Evolutionary conservation across 92 coral and sea anemone species (phyloP).

Genomic region (Actinernus sp.): DNA sequence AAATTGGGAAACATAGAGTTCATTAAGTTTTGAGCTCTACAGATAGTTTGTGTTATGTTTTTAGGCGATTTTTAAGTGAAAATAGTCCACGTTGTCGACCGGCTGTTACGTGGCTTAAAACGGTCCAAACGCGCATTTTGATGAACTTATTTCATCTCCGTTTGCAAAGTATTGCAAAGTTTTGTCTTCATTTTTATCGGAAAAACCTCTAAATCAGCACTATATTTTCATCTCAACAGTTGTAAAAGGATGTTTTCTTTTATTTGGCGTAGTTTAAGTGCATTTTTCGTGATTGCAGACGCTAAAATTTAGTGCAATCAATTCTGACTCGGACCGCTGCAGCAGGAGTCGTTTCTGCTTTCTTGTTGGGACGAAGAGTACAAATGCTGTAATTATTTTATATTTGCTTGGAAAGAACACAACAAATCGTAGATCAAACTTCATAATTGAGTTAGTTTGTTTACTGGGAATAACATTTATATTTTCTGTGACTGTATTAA

Average conservation of each 20-base stretch:
- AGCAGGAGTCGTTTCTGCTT: no score
- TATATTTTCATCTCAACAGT: background rate
- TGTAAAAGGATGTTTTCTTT: background rate
- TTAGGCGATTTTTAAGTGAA: conserved; percentile 17
- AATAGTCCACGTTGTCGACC: conserved; percentile 1
- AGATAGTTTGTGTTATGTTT: background rate
- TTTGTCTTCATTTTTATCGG: conserved; percentile 1
- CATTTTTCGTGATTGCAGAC: no score
- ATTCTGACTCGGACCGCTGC: no score
- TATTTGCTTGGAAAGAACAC: no score
- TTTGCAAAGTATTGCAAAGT: conserved; percentile 1
- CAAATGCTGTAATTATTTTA: no score
- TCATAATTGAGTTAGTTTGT: no score
- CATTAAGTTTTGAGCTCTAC: background rate
- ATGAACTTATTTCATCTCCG: conserved; percentile 14
- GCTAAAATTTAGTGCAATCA: no score
- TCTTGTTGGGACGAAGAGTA: no score
- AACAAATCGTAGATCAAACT: no score
- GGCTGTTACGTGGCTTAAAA: conserved; percentile 30
- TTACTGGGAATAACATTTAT: no score
- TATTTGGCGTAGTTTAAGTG: no score
- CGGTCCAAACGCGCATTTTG: conserved; percentile 4
- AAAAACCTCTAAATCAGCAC: background rate
- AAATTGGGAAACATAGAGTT: conserved; percentile 3
- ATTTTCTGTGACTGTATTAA: no score